phyloP scores from a whole-genome alignment of 2,797 vertebrate species.

The Rachycentron canadum region DNA sequence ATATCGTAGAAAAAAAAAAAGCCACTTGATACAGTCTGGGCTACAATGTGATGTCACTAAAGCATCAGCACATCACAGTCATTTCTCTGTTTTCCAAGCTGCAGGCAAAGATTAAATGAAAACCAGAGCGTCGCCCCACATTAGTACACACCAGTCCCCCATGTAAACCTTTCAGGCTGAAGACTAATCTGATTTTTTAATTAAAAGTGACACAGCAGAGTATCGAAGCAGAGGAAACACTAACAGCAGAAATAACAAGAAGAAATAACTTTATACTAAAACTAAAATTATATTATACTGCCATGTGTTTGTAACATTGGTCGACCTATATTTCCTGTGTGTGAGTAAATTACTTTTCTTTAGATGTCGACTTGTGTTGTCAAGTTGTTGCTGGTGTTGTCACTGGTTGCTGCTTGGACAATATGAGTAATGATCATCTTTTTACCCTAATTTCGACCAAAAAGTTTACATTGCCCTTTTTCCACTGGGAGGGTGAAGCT shows the following conservation, averaged over 20 bases:
- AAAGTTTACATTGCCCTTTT: background rate
- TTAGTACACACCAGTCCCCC: constrained; percentile 10
- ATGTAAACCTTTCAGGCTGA: background rate
- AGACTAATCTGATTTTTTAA: constrained; percentile 12
- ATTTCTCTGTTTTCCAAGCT: constrained; percentile 47
- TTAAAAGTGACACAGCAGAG: constrained; percentile 12
- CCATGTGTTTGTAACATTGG: too few species aligned
- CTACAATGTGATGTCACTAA: too few species aligned
- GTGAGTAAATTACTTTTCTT: too few species aligned
- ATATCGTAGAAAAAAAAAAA: background rate
- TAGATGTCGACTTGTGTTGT: too few species aligned
- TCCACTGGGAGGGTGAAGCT: constrained; percentile 8
- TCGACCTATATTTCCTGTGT: too few species aligned
- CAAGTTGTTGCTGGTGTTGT: too few species aligned
- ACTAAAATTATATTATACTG: too few species aligned
- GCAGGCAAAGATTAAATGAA: constrained; percentile 53
- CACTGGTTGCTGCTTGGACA: background rate
- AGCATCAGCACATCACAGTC: constrained; percentile 18
- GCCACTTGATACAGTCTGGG: background rate
- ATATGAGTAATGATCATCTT: background rate
- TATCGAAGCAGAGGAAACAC: background rate
- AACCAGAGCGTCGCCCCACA: constrained; percentile 56
- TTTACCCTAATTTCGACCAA: background rate
- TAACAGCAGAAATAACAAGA: background rate
- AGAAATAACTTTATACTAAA: background rate